Evolutionary conservation across 1,140 invertebrate species (phyloP).

Genomic region (Arion vulgaris): DNA sequence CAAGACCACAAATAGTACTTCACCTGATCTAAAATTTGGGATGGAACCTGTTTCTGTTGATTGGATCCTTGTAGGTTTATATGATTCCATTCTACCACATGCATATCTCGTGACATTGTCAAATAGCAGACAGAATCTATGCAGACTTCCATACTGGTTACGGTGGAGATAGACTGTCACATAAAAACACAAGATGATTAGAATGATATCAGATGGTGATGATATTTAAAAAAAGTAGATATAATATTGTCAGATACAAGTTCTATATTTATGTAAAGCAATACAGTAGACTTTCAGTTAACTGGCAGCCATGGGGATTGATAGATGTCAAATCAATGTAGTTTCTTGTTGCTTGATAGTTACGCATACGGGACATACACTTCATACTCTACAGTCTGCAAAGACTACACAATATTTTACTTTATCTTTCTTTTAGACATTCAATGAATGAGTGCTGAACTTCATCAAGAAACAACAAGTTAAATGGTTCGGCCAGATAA

Average conservation of each 20-base stretch:
- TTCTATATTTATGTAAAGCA: no score
- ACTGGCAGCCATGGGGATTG: no score
- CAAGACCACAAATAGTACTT: neutral
- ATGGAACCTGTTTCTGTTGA: conserved; percentile 10
- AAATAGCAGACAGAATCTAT: conserved; percentile 21
- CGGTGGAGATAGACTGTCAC: conserved; percentile 5
- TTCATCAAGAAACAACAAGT: no score
- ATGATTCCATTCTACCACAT: conserved; percentile 16
- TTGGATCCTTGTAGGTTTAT: neutral
- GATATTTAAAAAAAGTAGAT: neutral
- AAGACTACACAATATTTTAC: no score
- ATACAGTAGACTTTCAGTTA: no score
- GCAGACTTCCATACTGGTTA: conserved; percentile 27
- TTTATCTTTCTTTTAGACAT: no score
- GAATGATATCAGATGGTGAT: neutral
- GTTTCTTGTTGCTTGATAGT: no score
- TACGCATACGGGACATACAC: no score
- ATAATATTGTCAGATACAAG: neutral
- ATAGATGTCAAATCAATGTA: no score
- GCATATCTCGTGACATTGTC: conserved; percentile 22
- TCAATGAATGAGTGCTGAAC: no score
- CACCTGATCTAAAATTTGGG: conserved; percentile 27
- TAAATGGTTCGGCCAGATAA: no score
- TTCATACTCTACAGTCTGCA: no score
- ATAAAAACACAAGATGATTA: neutral